These are phyloP conservation scores for Grapholita molesta DNA, from an alignment of 1,140 invertebrate genomes.

Conservation along the genomic window DNA sequence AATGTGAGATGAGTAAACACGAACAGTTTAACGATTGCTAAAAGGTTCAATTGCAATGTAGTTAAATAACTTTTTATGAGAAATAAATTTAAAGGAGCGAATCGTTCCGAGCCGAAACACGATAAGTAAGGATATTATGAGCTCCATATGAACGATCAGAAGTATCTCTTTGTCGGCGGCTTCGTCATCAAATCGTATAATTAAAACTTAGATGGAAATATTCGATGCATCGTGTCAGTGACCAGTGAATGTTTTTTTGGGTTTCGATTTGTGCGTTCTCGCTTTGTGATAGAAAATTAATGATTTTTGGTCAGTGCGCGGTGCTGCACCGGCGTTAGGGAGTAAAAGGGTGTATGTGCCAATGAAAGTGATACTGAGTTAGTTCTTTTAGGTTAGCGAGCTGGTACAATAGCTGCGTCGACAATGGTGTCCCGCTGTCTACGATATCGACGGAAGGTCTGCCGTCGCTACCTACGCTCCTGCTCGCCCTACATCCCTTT, in stretches of 20 bases:
- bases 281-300: constrained; percentile 77
- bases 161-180: constrained; percentile 30
- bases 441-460: constrained; percentile 66
- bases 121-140: constrained; percentile 2
- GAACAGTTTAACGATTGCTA: neutral
- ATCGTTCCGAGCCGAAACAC: neutral
- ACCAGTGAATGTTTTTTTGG: constrained; percentile 71
- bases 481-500: constrained; percentile 49
- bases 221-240: constrained; percentile 50
- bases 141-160: constrained; percentile 2
- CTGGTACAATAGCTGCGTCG: constrained; percentile 57
- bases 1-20: neutral
- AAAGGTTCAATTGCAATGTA: neutral
- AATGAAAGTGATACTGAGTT: neutral
- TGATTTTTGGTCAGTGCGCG: constrained; percentile 74
- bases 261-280: constrained; percentile 74
- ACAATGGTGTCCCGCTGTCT: constrained; percentile 75
- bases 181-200: constrained; percentile 45
- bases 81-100: neutral
- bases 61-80: neutral
- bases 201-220: constrained; percentile 60
- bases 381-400: neutral
- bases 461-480: constrained; percentile 65
- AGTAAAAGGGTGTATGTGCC: neutral
- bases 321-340: constrained; percentile 41